These are phyloP conservation scores for Philaethria dido DNA, from an alignment of 2,888 invertebrate genomes.

Conservation along the genomic window DNA sequence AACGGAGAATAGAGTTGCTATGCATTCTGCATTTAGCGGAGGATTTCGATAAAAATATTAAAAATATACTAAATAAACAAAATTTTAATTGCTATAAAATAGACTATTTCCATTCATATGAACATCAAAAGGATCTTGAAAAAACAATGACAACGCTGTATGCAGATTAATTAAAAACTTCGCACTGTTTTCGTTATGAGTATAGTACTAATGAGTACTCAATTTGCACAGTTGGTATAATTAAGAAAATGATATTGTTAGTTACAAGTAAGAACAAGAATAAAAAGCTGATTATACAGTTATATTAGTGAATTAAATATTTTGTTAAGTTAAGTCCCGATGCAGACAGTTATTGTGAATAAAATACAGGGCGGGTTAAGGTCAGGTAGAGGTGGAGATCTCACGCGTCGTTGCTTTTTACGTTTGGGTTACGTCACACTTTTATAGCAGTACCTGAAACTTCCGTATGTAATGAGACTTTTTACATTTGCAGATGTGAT, in stretches of 20 bases:
- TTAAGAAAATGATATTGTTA: not conserved
- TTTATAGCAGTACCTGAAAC: slow-evolving; percentile 2
- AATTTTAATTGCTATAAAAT: not conserved
- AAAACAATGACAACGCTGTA: slow-evolving; percentile 4
- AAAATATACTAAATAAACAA: not conserved
- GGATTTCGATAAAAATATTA: too few species aligned
- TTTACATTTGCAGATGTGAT: not conserved
- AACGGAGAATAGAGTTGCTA: too few species aligned
- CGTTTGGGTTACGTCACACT: slow-evolving; percentile 20
- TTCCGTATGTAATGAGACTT: slow-evolving; percentile 5
- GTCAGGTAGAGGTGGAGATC: slow-evolving; percentile 28
- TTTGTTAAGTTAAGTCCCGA: slow-evolving; percentile 13
- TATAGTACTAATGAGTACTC: not conserved
- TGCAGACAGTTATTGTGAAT: slow-evolving; percentile 28
- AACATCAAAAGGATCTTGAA: not conserved
- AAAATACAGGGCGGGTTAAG: slow-evolving; percentile 35
- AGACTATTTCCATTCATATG: not conserved
- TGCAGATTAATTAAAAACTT: slow-evolving; percentile 10
- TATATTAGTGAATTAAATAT: slow-evolving; percentile 5
- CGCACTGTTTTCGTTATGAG: not conserved
- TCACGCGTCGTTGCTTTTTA: slow-evolving; percentile 28
- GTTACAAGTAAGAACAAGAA: not conserved
- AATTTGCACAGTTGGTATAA: slow-evolving; percentile 4
- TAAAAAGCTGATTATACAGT: slow-evolving; percentile 2
- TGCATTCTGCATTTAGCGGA: too few species aligned